Percentiles rank a stretch among this genome's conserved stretches.
These are phyloP conservation scores for Gallinago stenura DNA, from an alignment of 2,797 vertebrate species.

Conservation along the genomic window DNA sequence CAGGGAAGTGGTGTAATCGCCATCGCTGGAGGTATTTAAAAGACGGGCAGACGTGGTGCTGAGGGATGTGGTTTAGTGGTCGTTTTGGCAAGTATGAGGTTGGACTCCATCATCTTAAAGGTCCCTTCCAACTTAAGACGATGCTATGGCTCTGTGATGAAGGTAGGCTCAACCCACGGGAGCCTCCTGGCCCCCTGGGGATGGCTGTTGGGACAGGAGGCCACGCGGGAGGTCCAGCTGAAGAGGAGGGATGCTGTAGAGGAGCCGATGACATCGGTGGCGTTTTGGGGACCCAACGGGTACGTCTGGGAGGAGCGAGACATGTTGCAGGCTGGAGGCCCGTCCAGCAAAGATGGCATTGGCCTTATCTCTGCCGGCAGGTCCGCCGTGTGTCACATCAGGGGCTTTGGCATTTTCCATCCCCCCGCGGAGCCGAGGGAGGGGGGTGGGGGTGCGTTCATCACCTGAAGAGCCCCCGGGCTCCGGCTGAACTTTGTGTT, in stretches of 20 bases:
- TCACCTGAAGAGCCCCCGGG: conserved; percentile 39
- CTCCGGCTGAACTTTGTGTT: conserved; percentile 56
- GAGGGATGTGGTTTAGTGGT: background rate
- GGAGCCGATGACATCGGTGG: background rate
- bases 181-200: background rate
- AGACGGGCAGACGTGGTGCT: background rate
- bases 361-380: background rate
- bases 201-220: background rate
- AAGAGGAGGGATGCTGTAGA: background rate
- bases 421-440: background rate
- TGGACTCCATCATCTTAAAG: background rate
- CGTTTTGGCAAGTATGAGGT: background rate
- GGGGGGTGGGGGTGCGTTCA: background rate
- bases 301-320: background rate
- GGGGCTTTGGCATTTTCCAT: background rate
- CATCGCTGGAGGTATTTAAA: background rate
- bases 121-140: background rate
- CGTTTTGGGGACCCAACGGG: background rate
- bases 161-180: background rate
- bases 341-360: background rate
- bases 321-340: background rate
- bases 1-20: background rate
- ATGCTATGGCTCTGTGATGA: background rate
- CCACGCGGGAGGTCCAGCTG: background rate
- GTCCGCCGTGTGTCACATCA: background rate